phyloP scores from a whole-genome alignment of 2,113 vertebrate genomes.

The Mystacornis crossleyi region DNA sequence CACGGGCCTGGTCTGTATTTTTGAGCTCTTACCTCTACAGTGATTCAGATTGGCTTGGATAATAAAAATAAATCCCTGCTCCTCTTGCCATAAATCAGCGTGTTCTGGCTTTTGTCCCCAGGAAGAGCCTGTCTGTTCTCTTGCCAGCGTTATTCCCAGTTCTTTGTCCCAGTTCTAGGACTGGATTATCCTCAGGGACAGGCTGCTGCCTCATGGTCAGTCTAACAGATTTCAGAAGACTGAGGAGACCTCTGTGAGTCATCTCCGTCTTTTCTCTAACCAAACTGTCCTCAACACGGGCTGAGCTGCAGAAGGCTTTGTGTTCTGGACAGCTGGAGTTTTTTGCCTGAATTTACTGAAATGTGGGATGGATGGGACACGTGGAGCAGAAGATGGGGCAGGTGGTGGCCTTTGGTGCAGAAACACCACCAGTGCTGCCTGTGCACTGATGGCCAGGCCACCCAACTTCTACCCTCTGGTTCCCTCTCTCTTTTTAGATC shows the following conservation, averaged over 20 bases:
- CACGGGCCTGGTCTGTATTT: background rate
- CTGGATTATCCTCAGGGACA: background rate
- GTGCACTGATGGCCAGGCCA: fast-evolving
- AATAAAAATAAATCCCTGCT: background rate
- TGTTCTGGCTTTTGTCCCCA: background rate
- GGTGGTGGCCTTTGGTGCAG: background rate
- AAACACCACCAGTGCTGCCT: fast-evolving
- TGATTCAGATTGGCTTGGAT: constrained; percentile 1
- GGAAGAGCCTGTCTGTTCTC: background rate
- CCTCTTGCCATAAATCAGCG: background rate
- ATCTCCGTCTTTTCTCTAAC: background rate
- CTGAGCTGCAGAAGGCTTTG: background rate
- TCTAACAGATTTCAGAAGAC: background rate
- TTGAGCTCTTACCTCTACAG: background rate
- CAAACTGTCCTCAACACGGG: fast-evolving
- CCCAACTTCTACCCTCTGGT: fast-evolving
- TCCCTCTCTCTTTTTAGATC: background rate
- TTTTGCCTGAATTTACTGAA: background rate
- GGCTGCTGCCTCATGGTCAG: background rate
- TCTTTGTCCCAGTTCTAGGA: background rate
- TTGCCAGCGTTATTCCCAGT: background rate
- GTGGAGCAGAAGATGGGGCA: background rate
- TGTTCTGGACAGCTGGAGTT: background rate
- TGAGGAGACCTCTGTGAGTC: background rate
- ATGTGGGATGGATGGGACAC: background rate